Base-by-base conservation (phyloP, 2,888 invertebrate genomes). In the Callyntrura sp. region DNA sequence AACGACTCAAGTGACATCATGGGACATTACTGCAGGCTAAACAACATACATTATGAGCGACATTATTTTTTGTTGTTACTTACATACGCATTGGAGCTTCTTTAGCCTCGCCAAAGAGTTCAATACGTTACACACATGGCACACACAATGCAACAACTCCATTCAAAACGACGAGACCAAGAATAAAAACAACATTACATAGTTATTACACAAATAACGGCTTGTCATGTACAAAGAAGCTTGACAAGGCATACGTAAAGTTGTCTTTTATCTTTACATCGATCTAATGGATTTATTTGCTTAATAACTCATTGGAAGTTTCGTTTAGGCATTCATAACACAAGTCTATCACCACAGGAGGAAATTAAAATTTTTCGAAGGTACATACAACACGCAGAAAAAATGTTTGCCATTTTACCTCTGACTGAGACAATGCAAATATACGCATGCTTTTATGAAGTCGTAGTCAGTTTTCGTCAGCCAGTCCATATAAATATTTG, bases 251-350 rank as follows among this genome's bases (percentile, higher is more conserved):
- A 68, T 48, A 83, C 51, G 68, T 76, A 79, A 88, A 89, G 89
- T 89, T 89, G 89, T 84, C 84, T 84, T 83, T 89, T 89, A 89
- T 89, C 89, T 89, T 78, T 84, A 84, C 84, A 84, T 84, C 68
- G 79, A 89, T 89, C 89, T 89, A 89, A 89, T 89, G 89, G 84
- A 89, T 89, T 89, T 89, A 84, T 89, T 89, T 89, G 79, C 79
- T 89, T 89, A 89, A 89, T 89, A 89, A 89, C 79, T 89, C 79
- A 84, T 84, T 62, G 89, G 70, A 84, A 84, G 17, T 78, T 88
- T 81, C 62, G 5, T 79, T 65, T 70, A 65, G 23, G 68, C 70
- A 35, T 43, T 43, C n/a, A 48, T 48, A 45, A 14, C n/a, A 20
- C 28, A 84, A 68, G 79, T 12, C 81, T 23, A 57, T 79, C 55